Percentiles rank a stretch among this genome's conserved stretches.
These are phyloP conservation scores for Trichonephila clavata DNA, from an alignment of 1,140 invertebrate genomes.

Conservation along the genomic window DNA sequence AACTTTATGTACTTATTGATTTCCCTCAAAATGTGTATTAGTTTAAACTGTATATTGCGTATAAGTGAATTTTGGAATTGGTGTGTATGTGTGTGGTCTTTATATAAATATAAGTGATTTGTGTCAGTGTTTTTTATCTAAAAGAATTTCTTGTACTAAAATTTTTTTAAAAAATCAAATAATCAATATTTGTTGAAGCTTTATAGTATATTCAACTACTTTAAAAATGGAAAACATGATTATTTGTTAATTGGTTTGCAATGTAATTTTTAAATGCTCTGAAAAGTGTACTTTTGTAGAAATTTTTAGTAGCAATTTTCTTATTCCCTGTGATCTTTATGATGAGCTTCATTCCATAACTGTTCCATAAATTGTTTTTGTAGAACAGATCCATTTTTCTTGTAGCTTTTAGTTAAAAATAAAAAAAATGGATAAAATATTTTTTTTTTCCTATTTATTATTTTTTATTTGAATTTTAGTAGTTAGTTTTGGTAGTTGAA, in stretches of 20 bases:
- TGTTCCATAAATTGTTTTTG: conserved; percentile 44
- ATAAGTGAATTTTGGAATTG: conserved; percentile 13
- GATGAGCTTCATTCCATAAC: conserved; percentile 68
- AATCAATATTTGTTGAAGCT: conserved; percentile 43
- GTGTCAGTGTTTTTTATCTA: neutral
- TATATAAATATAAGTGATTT: neutral
- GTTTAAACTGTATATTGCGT: conserved; percentile 2
- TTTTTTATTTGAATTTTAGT: no score
- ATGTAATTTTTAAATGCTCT: conserved; percentile 28
- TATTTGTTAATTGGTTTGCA: conserved; percentile 35
- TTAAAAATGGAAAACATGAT: neutral
- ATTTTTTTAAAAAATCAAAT: neutral
- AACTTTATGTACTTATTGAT: neutral
- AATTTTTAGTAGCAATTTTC: conserved; percentile 64
- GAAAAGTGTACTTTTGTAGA: conserved; percentile 46
- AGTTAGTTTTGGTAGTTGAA: no score
- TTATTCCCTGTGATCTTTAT: conserved; percentile 72
- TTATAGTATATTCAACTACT: conserved; percentile 38
- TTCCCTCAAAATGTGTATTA: conserved; percentile 8
- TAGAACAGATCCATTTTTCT: conserved; percentile 50
- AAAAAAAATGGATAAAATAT: neutral
- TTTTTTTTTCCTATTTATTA: neutral
- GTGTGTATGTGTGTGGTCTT: neutral
- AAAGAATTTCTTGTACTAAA: conserved; percentile 51
- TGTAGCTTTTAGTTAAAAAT: conserved; percentile 71